Evolutionary conservation across 2,113 vertebrate species (phyloP).

Genomic region (Catagonus wagneri): DNA sequence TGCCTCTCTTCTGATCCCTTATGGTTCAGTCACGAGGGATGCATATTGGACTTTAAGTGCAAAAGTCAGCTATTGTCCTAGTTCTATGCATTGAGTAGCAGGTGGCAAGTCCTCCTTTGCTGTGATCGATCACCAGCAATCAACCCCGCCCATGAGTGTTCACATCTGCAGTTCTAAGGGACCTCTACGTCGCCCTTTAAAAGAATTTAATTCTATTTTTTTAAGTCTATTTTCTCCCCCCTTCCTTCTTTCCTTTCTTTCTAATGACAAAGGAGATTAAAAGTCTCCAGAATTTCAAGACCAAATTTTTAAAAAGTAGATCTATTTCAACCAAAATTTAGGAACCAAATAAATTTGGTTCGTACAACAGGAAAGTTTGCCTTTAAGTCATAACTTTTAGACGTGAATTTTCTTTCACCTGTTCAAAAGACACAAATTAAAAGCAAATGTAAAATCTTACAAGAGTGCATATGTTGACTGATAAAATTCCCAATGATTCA

Average conservation of each 20-base stretch:
- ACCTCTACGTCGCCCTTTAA: background rate
- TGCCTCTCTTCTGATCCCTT: background rate
- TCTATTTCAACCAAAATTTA: slow-evolving; percentile 3
- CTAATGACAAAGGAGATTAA: background rate
- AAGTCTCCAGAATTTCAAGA: background rate
- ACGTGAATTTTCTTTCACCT: background rate
- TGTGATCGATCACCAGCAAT: background rate
- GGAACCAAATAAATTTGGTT: too few species aligned
- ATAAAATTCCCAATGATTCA: slow-evolving; percentile 25
- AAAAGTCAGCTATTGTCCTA: background rate
- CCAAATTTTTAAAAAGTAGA: background rate
- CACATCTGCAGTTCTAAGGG: background rate
- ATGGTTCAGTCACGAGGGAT: background rate
- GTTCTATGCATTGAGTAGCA: background rate
- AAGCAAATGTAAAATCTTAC: background rate
- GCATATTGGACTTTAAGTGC: background rate
- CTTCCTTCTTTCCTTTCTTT: background rate
- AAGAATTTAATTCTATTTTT: background rate
- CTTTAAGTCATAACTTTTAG: background rate
- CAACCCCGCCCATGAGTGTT: background rate
- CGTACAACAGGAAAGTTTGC: background rate
- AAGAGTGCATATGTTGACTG: background rate
- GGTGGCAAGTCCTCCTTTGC: background rate
- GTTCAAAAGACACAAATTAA: slow-evolving; percentile 62
- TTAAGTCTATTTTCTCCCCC: background rate